Base-by-base conservation (phyloP, 2,888 invertebrate species). In the Leistus spinibarbis region DNA sequence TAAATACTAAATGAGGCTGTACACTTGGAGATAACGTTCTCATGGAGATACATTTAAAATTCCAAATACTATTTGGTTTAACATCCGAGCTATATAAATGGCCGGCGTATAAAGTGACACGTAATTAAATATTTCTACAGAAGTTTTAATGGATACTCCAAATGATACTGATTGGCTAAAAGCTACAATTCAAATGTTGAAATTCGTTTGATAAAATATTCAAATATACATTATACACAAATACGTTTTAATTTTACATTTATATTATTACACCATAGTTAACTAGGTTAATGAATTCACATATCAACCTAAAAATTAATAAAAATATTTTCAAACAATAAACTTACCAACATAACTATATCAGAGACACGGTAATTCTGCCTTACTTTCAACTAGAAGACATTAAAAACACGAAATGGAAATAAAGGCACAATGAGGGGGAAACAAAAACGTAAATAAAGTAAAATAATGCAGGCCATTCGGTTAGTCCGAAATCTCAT, bases 401-500 rank as follows among this genome's bases (percentile, higher is more conserved):
- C n/a, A n/a, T n/a, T n/a, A n/a, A n/a, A n/a, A n/a, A n/a, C n/a
- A n/a, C n/a, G n/a, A n/a, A n/a, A n/a, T n/a, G n/a, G n/a, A n/a
- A 4, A 40, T 40, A 40, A 7, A 7, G 40, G 40, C 13, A 40
- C 0, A 40, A 13, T 40, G 40, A 40, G 7, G 13, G 5, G 7
- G 13, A 7, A 10, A 40, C 40, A 40, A 40, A 5, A 40, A 40
- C 13, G 13, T 40, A 40, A 40, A 40, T 40, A 40, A 40, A 40
- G 13, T 40, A 40, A 40, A 40, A 40, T 40, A 7, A 40, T 40
- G 40, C 27, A 17, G 13, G 27, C 27, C 27, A 27, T 64, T 64
- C 20, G 70, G 70, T 70, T 63, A 70, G 53, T 70, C 22, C 13
- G 4, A 17, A 40, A 70, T 40, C 70, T 63, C 63, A 70, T 70